A percentile compares a stretch with the other conserved stretches of the same genome.
Evolutionary conservation across 2,888 invertebrate genomes (phyloP).

Genomic region (Brenthis daphne): DNA sequence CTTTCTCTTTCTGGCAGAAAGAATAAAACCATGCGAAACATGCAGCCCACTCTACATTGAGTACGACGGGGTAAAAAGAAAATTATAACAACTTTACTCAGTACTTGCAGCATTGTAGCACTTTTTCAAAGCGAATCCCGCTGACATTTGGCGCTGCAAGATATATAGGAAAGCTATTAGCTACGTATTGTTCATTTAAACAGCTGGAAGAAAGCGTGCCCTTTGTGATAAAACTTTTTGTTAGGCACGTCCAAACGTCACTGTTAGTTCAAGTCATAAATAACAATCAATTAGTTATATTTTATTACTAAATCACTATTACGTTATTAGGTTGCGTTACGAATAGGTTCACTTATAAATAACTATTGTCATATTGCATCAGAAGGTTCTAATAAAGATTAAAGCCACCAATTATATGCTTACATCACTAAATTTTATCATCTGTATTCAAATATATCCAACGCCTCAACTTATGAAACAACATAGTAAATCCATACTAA

Average conservation of each 20-base stretch:
- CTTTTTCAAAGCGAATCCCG: slow-evolving; percentile 33
- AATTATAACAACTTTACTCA: slow-evolving; percentile 9
- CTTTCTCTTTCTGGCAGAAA: background rate
- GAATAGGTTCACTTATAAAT: too few relatives aligned
- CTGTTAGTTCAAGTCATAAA: slow-evolving; percentile 5
- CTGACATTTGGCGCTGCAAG: slow-evolving; percentile 48
- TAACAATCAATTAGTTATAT: slow-evolving; percentile 2
- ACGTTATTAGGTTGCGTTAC: too few relatives aligned
- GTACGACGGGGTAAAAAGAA: slow-evolving; percentile 7
- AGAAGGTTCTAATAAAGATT: too few relatives aligned
- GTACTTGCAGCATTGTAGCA: slow-evolving; percentile 12
- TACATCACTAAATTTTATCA: too few relatives aligned
- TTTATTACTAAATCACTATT: background rate
- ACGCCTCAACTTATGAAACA: too few relatives aligned
- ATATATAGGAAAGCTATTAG: slow-evolving; percentile 54
- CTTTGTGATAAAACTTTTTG: slow-evolving; percentile 16
- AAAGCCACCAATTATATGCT: too few relatives aligned
- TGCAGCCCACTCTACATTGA: background rate
- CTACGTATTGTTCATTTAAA: slow-evolving; percentile 44
- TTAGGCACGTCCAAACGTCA: background rate
- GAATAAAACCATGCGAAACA: background rate
- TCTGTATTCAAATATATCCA: too few relatives aligned
- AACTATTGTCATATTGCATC: too few relatives aligned
- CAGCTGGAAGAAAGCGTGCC: slow-evolving; percentile 29
- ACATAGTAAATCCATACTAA: too few relatives aligned